Percentiles rank a stretch among this genome's conserved stretches.
Conservation (phyloP, 2,888 invertebrate species). For the Parascotia fuliginaria region DNA sequence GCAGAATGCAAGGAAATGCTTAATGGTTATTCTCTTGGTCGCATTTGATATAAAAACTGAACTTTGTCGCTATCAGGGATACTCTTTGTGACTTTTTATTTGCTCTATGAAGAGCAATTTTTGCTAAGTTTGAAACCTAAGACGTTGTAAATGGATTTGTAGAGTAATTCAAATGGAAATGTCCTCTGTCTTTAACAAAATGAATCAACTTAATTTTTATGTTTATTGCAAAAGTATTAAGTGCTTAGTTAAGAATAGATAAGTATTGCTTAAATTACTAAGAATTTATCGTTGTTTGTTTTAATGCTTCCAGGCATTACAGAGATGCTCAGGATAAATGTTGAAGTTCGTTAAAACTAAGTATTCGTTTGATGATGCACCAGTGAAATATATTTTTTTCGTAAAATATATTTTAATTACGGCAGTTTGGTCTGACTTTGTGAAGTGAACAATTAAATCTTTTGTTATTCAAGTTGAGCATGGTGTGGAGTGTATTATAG, state of each 20-base stretch:
- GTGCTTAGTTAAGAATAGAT: not conserved
- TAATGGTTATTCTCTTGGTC: constrained; percentile 73
- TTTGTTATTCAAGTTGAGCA: constrained; percentile 34
- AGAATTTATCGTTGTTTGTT: not conserved
- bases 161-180: constrained; percentile 52
- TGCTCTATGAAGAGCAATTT: constrained; percentile 62
- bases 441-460: constrained; percentile 39
- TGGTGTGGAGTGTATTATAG: constrained; percentile 32
- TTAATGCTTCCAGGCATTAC: not conserved
- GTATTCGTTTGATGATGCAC: not conserved
- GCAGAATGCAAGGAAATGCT: constrained; percentile 69
- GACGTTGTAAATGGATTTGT: constrained; percentile 54
- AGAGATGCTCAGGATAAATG: not conserved
- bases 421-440: constrained; percentile 19
- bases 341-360: not conserved
- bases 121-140: constrained; percentile 55
- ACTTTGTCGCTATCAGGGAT: constrained; percentile 61
- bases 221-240: constrained; percentile 8
- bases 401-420: constrained; percentile 25
- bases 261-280: not conserved
- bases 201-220: constrained; percentile 22
- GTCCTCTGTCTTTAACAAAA: constrained; percentile 15
- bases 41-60: constrained; percentile 67
- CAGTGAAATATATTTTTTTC: not conserved
- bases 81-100: constrained; percentile 60